Percentiles rank a stretch among this genome's conserved stretches.
Evolutionary conservation across 2,888 invertebrate species (phyloP).

Genomic region (Caenorhabditis virilis): DNA sequence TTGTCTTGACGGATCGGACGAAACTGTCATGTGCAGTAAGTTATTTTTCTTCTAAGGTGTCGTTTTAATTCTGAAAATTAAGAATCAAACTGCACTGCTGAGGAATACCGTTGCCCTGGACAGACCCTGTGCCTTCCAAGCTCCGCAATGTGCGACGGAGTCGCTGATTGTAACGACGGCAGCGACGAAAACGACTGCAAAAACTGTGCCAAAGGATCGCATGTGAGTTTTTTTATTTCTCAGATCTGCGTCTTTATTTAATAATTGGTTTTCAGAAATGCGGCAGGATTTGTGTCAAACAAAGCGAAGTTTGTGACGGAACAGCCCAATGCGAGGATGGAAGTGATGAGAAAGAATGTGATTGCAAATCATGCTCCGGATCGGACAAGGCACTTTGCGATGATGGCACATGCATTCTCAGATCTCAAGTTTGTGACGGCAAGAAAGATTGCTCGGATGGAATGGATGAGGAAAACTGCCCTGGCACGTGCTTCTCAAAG

Average conservation of each 20-base stretch:
- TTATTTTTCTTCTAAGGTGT: neutral
- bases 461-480: conserved; percentile 57
- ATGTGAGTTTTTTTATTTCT: conserved; percentile 31
- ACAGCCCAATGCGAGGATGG: conserved; percentile 52
- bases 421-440: conserved; percentile 56
- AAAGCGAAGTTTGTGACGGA: conserved; percentile 57
- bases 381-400: conserved; percentile 50
- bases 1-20: conserved; percentile 57
- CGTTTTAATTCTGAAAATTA: neutral
- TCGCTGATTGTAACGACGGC: conserved; percentile 40
- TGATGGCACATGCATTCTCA: conserved; percentile 52
- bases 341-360: conserved; percentile 55
- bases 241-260: no score
- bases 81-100: conserved; percentile 29
- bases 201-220: conserved; percentile 37
- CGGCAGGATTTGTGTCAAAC: conserved; percentile 46
- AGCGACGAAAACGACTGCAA: conserved; percentile 46
- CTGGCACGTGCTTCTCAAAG: no score
- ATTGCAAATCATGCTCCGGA: conserved; percentile 57
- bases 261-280: conserved; percentile 42
- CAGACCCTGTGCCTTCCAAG: conserved; percentile 37
- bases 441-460: conserved; percentile 53
- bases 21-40: conserved; percentile 27
- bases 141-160: conserved; percentile 41
- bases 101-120: conserved; percentile 32